Percentiles rank a stretch among this genome's conserved stretches.
Evolutionary conservation across 2,888 invertebrate genomes (phyloP).

Genomic region (Tethea ocularis): DNA sequence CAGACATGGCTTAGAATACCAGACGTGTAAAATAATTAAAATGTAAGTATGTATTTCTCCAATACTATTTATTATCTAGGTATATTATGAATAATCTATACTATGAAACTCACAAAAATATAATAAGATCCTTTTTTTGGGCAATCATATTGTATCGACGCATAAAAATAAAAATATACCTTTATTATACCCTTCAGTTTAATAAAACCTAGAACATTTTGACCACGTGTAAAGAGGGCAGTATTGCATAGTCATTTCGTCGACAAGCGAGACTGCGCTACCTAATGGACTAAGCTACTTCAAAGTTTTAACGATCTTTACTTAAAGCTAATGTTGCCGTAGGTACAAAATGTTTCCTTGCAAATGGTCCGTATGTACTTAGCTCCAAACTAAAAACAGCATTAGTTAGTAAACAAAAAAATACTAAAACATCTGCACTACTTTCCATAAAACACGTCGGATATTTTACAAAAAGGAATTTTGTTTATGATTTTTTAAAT

Average conservation of each 20-base stretch:
- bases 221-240: conserved; percentile 25
- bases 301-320: conserved; percentile 76
- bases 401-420: conserved; percentile 28
- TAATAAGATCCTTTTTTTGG: too few relatives aligned
- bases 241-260: conserved; percentile 47
- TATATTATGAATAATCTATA: too few relatives aligned
- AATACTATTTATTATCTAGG: too few relatives aligned
- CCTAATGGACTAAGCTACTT: conserved; percentile 77
- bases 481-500: not conserved
- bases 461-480: not conserved
- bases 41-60: too few relatives aligned
- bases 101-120: too few relatives aligned
- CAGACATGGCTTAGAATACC: too few relatives aligned
- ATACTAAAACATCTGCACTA: conserved; percentile 19
- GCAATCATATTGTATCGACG: too few relatives aligned
- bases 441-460: not conserved
- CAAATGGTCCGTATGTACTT: conserved; percentile 51
- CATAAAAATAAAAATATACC: too few relatives aligned
- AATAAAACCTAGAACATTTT: not conserved
- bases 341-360: conserved; percentile 54
- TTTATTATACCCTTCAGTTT: too few relatives aligned
- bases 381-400: conserved; percentile 41
- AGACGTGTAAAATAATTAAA: too few relatives aligned
- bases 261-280: conserved; percentile 37
- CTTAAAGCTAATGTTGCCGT: conserved; percentile 67